Percentiles rank a stretch among this genome's conserved stretches.
phyloP scores from a whole-genome alignment of 2,797 vertebrate genomes.

The Clangula hyemalis region DNA sequence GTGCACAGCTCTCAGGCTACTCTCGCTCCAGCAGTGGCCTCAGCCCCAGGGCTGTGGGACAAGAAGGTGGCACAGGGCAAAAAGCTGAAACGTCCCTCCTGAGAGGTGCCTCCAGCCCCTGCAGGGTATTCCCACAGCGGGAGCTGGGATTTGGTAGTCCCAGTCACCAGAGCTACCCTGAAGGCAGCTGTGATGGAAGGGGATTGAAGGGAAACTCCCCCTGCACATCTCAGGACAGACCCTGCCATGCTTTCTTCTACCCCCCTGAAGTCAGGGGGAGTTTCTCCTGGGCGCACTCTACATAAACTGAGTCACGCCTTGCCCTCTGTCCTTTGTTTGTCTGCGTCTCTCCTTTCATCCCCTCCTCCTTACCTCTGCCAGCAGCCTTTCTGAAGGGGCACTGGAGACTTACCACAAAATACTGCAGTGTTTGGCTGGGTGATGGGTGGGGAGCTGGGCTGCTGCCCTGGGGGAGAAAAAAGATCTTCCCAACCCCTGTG shows the following conservation, averaged over 20 bases:
- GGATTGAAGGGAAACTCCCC: background rate
- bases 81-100: accelerated
- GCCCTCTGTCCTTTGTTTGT: background rate
- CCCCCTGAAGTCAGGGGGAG: accelerated
- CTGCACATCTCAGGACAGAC: accelerated
- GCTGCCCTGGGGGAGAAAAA: background rate
- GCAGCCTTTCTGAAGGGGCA: background rate
- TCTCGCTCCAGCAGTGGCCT: too few species aligned
- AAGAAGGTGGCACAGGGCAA: too few species aligned
- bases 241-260: accelerated
- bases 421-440: accelerated
- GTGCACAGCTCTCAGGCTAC: too few species aligned
- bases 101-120: background rate
- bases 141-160: accelerated
- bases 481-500: background rate
- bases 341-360: background rate
- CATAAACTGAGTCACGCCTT: background rate
- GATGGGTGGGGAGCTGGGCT: background rate
- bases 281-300: background rate
- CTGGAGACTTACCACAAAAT: background rate
- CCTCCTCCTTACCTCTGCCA: background rate
- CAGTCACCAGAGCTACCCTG: background rate
- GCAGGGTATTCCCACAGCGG: background rate
- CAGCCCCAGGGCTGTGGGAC: too few species aligned
- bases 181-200: background rate